phyloP scores from a whole-genome alignment of 2,888 invertebrate genomes.

The Plusia festucae region DNA sequence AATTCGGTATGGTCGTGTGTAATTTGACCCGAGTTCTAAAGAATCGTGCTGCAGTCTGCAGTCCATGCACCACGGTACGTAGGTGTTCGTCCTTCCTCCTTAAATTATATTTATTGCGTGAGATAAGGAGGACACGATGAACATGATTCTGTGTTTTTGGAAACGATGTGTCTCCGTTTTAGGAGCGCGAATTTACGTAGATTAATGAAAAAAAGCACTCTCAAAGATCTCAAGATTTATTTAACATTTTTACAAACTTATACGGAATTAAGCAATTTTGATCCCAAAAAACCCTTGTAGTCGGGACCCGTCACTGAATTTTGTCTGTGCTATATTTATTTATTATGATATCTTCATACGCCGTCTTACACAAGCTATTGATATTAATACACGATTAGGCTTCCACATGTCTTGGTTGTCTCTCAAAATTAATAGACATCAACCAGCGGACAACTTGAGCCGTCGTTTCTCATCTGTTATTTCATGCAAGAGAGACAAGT shows the following conservation, averaged over 20 bases:
- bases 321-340: too few relatives aligned
- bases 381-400: neutral
- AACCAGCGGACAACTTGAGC: conserved; percentile 22
- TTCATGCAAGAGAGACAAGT: conserved; percentile 44
- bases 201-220: too few relatives aligned
- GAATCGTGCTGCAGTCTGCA: conserved; percentile 43
- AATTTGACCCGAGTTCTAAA: conserved; percentile 25
- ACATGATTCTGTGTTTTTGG: conserved; percentile 14
- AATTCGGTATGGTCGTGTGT: conserved; percentile 44
- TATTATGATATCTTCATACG: too few relatives aligned
- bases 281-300: neutral
- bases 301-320: neutral
- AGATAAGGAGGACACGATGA: conserved; percentile 34
- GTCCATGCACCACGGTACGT: conserved; percentile 38
- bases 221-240: too few relatives aligned
- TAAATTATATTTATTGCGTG: conserved; percentile 41
- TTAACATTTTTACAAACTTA: neutral
- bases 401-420: neutral
- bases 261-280: neutral
- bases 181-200: neutral
- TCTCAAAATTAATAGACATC: neutral
- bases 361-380: neutral
- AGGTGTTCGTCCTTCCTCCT: conserved; percentile 45
- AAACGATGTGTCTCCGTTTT: neutral
- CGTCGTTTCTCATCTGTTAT: conserved; percentile 41